phyloP scores from a whole-genome alignment of 2,888 invertebrate genomes.

The Syrista parreyssii region DNA sequence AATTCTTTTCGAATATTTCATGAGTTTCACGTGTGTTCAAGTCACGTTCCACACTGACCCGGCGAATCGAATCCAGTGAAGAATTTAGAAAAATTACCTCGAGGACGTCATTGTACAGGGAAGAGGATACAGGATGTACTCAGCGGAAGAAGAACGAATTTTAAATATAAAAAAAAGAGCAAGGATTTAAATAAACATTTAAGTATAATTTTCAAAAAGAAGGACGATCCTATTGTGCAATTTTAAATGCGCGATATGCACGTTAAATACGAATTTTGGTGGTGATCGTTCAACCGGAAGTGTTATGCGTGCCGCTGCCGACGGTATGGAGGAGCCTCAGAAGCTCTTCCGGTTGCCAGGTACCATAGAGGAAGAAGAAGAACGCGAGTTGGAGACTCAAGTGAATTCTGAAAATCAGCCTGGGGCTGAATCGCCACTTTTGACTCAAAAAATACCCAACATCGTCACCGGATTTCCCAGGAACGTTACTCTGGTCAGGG shows the following conservation, averaged over 20 bases:
- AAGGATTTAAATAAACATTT: conserved; percentile 13
- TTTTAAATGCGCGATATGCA: no score
- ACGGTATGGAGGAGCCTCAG: conserved; percentile 55
- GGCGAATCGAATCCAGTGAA: no score
- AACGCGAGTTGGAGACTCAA: conserved; percentile 36
- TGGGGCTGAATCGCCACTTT: conserved; percentile 51
- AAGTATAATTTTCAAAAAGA: no score
- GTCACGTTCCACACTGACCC: conserved; percentile 10
- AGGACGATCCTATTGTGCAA: no score
- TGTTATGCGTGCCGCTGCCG: conserved; percentile 5
- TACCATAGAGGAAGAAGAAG: conserved; percentile 60
- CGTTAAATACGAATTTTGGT: background rate
- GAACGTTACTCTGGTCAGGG: conserved; percentile 69
- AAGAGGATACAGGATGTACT: no score
- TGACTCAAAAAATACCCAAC: conserved; percentile 36
- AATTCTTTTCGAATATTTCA: conserved; percentile 13
- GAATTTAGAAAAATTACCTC: no score
- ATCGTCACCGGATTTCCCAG: conserved; percentile 48
- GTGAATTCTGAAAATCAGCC: conserved; percentile 30
- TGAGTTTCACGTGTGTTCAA: conserved; percentile 40
- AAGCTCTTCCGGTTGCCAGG: conserved; percentile 59
- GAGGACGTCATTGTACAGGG: no score
- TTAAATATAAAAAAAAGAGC: background rate
- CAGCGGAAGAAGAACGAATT: no score
- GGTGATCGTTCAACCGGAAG: conserved; percentile 1